Evolutionary conservation across 2,797 vertebrate species (phyloP).

Genomic region (Tokudaia tokunoshimensis): DNA sequence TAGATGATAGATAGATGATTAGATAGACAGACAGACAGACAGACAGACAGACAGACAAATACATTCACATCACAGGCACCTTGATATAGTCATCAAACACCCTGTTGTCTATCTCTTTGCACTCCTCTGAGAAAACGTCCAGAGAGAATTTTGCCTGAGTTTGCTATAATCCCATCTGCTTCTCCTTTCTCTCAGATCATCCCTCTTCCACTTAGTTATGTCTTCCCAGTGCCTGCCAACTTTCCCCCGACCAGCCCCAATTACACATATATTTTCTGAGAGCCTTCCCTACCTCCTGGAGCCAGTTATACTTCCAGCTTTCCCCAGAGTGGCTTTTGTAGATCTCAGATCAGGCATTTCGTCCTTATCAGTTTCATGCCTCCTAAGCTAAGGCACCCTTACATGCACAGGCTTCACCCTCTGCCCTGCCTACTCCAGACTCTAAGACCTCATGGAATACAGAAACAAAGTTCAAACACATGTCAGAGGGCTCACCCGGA

Average conservation of each 20-base stretch:
- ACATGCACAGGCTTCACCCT: neutral
- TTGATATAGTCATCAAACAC: neutral
- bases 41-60: neutral
- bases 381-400: neutral
- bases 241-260: neutral
- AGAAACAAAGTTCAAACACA: neutral
- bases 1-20: neutral
- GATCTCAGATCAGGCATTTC: neutral
- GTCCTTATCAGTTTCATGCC: neutral
- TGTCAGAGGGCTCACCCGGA: neutral
- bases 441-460: neutral
- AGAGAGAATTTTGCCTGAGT: neutral
- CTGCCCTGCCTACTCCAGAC: fast-evolving
- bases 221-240: neutral
- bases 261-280: neutral
- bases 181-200: neutral
- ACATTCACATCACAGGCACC: neutral
- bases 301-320: neutral
- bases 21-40: neutral
- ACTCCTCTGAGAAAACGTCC: neutral
- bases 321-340: neutral
- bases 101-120: neutral
- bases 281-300: neutral
- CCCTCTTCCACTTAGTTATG: neutral
- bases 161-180: neutral